Percentiles rank a stretch among this genome's conserved stretches.
Evolutionary conservation across 2,797 vertebrate species (phyloP).

Genomic region (Eulemur mongoz): DNA sequence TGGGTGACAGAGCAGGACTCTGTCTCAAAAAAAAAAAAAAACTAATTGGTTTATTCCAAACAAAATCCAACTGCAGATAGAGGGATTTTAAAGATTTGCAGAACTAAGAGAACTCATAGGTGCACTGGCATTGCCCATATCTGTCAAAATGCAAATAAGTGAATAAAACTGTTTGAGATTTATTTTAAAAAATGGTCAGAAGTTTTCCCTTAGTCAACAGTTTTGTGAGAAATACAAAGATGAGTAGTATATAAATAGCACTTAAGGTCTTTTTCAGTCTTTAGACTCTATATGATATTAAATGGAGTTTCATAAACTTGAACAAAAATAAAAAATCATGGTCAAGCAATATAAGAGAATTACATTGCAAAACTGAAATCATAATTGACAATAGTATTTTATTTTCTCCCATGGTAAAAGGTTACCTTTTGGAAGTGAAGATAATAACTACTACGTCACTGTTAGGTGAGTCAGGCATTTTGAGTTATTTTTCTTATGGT

Average conservation of each 20-base stretch:
- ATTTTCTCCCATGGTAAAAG: background rate
- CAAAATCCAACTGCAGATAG: background rate
- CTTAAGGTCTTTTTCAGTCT: background rate
- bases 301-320: background rate
- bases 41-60: constrained; percentile 11
- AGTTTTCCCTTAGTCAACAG: background rate
- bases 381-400: background rate
- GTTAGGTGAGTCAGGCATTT: background rate
- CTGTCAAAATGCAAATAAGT: background rate
- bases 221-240: background rate
- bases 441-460: background rate
- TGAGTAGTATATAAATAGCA: background rate
- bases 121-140: background rate
- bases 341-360: background rate
- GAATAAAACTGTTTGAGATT: background rate
- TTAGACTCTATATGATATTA: background rate
- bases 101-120: background rate
- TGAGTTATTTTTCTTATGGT: background rate
- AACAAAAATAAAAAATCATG: background rate
- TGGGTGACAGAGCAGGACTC: too few relatives aligned
- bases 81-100: constrained; percentile 53
- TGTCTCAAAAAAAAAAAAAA: too few relatives aligned
- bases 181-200: background rate
- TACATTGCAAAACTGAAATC: background rate
- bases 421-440: background rate